A percentile compares a stretch with the other conserved stretches of the same genome.
Evolutionary conservation across 2,888 invertebrate genomes (phyloP).

Genomic region (Nomada goodeniana): DNA sequence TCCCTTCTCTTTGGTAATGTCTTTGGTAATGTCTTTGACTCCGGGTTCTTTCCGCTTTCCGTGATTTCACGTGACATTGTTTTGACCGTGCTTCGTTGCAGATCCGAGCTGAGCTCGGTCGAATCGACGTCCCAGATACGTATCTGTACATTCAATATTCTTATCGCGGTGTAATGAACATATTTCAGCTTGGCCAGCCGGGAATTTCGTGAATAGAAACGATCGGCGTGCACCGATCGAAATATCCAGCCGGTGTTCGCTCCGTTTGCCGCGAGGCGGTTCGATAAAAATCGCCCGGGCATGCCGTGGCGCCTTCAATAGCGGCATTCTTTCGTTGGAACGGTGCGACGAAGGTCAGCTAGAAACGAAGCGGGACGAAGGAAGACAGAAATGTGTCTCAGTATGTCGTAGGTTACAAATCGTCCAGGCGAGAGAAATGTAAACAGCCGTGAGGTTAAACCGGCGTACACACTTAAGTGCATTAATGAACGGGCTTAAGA

Average conservation of each 20-base stretch:
- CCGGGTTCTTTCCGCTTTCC: slow-evolving; percentile 34
- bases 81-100: neutral
- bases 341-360: slow-evolving; percentile 51
- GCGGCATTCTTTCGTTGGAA: slow-evolving; percentile 33
- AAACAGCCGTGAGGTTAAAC: slow-evolving; percentile 62
- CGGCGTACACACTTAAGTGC: slow-evolving; percentile 54
- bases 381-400: slow-evolving; percentile 41
- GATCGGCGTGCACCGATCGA: neutral
- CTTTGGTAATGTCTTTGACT: slow-evolving; percentile 20
- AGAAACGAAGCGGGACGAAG: neutral
- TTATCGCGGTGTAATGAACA: no score
- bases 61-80: slow-evolving; percentile 8
- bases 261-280: neutral
- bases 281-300: slow-evolving; percentile 11
- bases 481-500: slow-evolving; percentile 64
- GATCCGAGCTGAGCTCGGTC: neutral
- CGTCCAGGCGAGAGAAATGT: slow-evolving; percentile 47
- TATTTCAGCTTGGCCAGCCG: no score
- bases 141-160: neutral
- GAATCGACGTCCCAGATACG: neutral
- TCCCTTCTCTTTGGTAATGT: neutral
- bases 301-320: slow-evolving; percentile 9
- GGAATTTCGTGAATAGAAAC: neutral
- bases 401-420: slow-evolving; percentile 61
- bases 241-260: neutral